Percentiles rank a stretch among this genome's conserved stretches.
phyloP scores from a whole-genome alignment of 2,888 invertebrate species.

The Cyaniris semiargus region DNA sequence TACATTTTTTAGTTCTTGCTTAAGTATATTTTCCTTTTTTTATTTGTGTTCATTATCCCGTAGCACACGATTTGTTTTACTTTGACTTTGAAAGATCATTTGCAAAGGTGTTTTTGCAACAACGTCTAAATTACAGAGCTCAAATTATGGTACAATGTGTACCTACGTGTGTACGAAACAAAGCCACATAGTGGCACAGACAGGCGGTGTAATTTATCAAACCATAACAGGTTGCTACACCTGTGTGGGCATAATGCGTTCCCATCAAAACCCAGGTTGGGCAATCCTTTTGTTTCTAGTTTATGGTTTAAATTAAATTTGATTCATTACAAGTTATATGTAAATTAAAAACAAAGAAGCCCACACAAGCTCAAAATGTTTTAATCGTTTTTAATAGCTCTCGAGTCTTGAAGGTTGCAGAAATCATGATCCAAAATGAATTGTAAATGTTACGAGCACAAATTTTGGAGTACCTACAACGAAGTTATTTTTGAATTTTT shows the following conservation, averaged over 20 bases:
- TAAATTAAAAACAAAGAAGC: constrained; percentile 6
- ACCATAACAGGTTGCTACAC: constrained; percentile 32
- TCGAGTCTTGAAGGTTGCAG: background rate
- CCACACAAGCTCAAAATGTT: background rate
- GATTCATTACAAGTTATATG: background rate
- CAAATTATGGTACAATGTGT: background rate
- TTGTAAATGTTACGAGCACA: too few relatives aligned
- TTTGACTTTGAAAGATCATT: background rate
- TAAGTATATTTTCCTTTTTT: too few relatives aligned
- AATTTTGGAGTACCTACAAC: too few relatives aligned
- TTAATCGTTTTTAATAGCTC: background rate
- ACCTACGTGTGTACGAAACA: constrained; percentile 22
- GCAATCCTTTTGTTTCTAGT: constrained; percentile 30
- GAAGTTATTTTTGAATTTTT: too few relatives aligned
- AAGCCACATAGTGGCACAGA: background rate
- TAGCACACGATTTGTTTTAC: background rate
- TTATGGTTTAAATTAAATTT: constrained; percentile 14
- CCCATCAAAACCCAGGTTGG: constrained; percentile 29
- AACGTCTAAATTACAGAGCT: background rate
- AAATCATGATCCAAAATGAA: background rate
- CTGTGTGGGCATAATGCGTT: constrained; percentile 31
- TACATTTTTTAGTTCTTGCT: too few relatives aligned
- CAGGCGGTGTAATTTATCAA: constrained; percentile 30
- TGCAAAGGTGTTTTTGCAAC: background rate
- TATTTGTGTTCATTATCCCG: background rate